Evolutionary conservation across 37 sponge, comb jelly and placozoan species (phyloP), one percentile per base, ranked within the genome.

Genomic region (Haliclona indistincta): DNA sequence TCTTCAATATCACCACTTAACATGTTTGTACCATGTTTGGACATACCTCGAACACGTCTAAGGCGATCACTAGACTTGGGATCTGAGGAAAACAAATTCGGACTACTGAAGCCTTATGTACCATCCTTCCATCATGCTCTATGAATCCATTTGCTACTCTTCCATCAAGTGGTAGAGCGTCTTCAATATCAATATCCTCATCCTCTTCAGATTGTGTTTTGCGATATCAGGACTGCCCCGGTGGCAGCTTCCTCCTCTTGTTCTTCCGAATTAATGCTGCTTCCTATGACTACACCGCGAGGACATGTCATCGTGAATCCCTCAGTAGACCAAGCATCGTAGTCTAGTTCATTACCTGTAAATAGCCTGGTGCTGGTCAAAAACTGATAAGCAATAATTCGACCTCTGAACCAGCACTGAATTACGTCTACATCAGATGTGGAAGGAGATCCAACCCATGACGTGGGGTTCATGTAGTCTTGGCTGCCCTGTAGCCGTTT

Each of bases 11-110:
- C n/a, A n/a, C n/a, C n/a, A n/a, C n/a, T n/a, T n/a, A n/a, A n/a
- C n/a, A n/a, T n/a, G n/a, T 28, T 28, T 55, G 28, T 28, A 55
- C 28, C 28, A 28, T 29, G 28, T 55, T 28, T 55, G 56, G 28
- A 29, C 28, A 28, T 28, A 29, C 56, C 56, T 55, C 28, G 28
- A 55, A 55, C 56, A 29, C 5, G 56, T 28, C 56, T 55, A 55
- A 55, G 56, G 56, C 56, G 56, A 28, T 55, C 56, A 25, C 23
- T 55, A 55, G 56, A 55, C 28, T 55, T 55, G 56, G 56, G 56
- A 55, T 55, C 56, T 55, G 56, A 28, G 23, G 56, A 55, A 29
- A 55, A 25, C 28, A 25, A 55, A 55, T 25, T 55, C 56, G 56
- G 28, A 55, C 28, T 25, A 28, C 56, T 29, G 56, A 29, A 28